Evolutionary conservation across 2,888 invertebrate genomes (phyloP), one percentile per base, ranked within the genome.

Genomic region (Acanthoscelides obtectus): DNA sequence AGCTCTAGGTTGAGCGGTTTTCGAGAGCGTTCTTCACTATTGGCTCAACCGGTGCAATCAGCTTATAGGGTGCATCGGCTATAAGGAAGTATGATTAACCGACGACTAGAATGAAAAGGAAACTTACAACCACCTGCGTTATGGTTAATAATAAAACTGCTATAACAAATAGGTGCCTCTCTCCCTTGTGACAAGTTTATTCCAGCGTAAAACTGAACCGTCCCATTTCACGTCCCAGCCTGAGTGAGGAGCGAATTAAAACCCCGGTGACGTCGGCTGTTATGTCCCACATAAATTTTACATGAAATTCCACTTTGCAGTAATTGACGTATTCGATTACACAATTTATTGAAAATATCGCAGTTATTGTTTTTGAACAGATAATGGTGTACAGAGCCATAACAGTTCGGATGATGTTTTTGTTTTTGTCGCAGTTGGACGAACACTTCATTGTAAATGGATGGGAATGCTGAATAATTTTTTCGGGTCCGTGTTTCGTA

Each of bases 261-360:
- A 45, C 45, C 45, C 17, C 45, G 45, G 17, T 45, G 45, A 45
- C 45, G 45, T 45, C 45, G 45, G 12, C 45, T 45, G 45, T 45
- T 45, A 17, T 66, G 66, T 66, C 22, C 22, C 66, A 66, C 66
- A 66, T 66, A 66, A 20, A 66, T 66, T 66, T 66, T 22, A 66
- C 66, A 66, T 66, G 66, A 66, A 66, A 21, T 66, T 66, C 66
- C 66, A 66, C 66, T 66, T 66, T 20, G 22, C 8, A 6, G 22
- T 66, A 20, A 66, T 66, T 66, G 66, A 66, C 66, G 66, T 6
- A 66, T 66, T 66, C 66, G 66, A 66, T 66, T 66, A 66, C 66
- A 66, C 66, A 45, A 12, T 66, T 66, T 66, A 66, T 66, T 66
- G 66, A 66, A 22, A 66, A 66, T 66, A 66, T 21, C 66, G 22